These are phyloP conservation scores for Carassius carassius DNA, from an alignment of 2,113 vertebrate genomes.

Conservation along the genomic window DNA sequence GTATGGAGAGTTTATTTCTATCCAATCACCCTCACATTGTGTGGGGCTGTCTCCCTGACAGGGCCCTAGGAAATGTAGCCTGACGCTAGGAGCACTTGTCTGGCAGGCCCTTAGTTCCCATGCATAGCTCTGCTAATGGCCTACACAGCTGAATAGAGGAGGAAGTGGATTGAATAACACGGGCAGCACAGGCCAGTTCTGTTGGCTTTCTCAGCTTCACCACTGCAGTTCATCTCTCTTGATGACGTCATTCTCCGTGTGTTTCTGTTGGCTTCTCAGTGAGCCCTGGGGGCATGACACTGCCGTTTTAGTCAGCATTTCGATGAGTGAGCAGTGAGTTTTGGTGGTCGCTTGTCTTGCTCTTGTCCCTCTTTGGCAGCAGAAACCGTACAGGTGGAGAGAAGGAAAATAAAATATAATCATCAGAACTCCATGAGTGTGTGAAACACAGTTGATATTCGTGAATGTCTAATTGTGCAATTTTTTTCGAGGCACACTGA, in stretches of 20 bases:
- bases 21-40: too few species aligned
- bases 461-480: background rate
- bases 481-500: too few species aligned
- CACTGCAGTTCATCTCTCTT: background rate
- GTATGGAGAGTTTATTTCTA: background rate
- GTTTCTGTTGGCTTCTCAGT: conserved; percentile 55
- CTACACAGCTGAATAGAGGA: conserved; percentile 74
- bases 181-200: conserved; percentile 55
- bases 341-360: conserved; percentile 3
- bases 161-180: conserved; percentile 67
- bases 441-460: background rate
- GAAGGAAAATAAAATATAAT: conserved; percentile 18
- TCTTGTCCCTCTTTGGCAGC: conserved; percentile 1
- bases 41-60: too few species aligned
- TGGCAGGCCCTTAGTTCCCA: conserved; percentile 67
- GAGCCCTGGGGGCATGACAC: conserved; percentile 25
- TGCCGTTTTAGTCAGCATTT: conserved; percentile 6
- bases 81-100: conserved; percentile 48
- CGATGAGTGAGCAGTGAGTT: conserved; percentile 25
- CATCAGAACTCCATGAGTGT: background rate
- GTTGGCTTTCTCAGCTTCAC: too few species aligned
- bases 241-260: conserved; percentile 52
- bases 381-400: conserved; percentile 30
- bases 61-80: background rate
- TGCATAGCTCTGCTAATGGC: conserved; percentile 75